Percentiles rank a stretch among this genome's conserved stretches.
Evolutionary conservation across 2,113 vertebrate genomes (phyloP).

Genomic region (Perognathus longimembris): DNA sequence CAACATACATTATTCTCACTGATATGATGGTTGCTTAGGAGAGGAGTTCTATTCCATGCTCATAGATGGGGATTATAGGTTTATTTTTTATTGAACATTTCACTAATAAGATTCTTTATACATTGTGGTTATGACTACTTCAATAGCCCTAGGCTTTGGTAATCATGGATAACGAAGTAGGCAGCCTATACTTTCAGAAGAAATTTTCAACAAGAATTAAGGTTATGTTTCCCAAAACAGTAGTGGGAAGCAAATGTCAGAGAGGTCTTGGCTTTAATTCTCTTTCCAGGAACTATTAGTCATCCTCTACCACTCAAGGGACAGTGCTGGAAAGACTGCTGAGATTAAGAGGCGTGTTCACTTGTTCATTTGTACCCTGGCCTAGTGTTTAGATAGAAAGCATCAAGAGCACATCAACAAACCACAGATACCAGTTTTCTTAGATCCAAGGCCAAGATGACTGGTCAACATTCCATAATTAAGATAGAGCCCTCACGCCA

Average conservation of each 20-base stretch:
- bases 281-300: conserved; percentile 66
- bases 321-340: conserved; percentile 21
- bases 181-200: conserved; percentile 1
- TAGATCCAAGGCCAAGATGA: not conserved
- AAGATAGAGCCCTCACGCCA: not conserved
- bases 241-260: conserved; percentile 76
- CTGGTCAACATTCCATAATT: not conserved
- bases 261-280: conserved; percentile 42
- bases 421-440: not conserved
- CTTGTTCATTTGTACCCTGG: not conserved
- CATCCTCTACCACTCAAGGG: conserved; percentile 61
- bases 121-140: not conserved
- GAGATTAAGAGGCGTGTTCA: not conserved
- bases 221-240: conserved; percentile 67
- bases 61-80: not conserved
- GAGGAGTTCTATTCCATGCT: not conserved
- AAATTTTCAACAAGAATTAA: conserved; percentile 40
- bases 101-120: not conserved
- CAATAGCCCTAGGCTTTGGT: not conserved
- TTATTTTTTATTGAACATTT: conserved; percentile 32
- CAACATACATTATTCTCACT: not conserved
- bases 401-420: not conserved
- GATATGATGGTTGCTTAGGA: not conserved
- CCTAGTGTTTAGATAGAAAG: conserved; percentile 34
- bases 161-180: not conserved